phyloP scores from a whole-genome alignment of 2,113 vertebrate species.

The Callaeas wilsoni region DNA sequence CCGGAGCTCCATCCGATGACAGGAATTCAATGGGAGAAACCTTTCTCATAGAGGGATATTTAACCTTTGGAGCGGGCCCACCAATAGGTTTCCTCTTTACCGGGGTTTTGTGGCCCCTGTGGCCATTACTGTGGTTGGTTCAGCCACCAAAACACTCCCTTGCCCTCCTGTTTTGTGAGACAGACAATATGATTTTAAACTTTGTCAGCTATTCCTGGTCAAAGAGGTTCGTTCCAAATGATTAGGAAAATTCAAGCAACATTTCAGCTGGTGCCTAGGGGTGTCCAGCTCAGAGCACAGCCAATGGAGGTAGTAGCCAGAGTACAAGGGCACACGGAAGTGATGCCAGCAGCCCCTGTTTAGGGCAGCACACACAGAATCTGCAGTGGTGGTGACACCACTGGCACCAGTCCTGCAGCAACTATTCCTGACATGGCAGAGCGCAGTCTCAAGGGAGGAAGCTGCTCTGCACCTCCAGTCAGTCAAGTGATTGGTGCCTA shows the following conservation, averaged over 20 bases:
- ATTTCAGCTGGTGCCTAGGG: background rate
- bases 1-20: too few relatives aligned
- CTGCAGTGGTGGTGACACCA: background rate
- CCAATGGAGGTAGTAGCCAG: background rate
- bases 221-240: background rate
- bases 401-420: background rate
- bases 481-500: background rate
- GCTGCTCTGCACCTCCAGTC: background rate
- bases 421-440: background rate
- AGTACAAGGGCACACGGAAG: background rate
- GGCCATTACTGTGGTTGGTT: too few relatives aligned
- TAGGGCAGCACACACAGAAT: background rate
- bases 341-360: background rate
- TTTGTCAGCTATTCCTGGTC: background rate
- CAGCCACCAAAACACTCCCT: too few relatives aligned
- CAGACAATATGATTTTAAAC: background rate
- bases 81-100: too few relatives aligned
- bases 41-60: too few relatives aligned
- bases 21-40: too few relatives aligned
- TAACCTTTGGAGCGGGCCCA: too few relatives aligned
- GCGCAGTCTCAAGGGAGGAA: accelerated
- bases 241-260: background rate
- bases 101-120: too few relatives aligned
- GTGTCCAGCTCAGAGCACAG: background rate
- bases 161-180: background rate